Evolutionary conservation across 2,113 vertebrate species (phyloP), one percentile per base, ranked within the genome.

Genomic region (Oncorhynchus clarkii): DNA sequence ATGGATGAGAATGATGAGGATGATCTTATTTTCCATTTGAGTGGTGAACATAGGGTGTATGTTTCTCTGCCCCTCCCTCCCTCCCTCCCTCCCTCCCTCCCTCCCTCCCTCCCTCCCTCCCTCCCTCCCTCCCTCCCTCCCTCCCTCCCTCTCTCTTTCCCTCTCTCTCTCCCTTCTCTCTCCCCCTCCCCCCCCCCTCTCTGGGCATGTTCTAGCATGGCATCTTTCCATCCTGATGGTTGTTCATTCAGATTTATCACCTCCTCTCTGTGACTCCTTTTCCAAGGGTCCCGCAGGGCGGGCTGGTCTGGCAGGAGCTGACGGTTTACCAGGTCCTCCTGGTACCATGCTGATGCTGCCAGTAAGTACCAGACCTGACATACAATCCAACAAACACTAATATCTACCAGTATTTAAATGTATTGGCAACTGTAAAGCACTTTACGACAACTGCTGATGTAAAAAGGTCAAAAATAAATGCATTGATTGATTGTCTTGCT

Each of bases 301-400:
- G 84, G 88, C 97, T 78, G 97, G 98, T 77, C 91, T 99, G 78
- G 97, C 97, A 34, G 98, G 98, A 80, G 96, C 95, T 76, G 98
- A 99, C 82, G 98, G 98, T 64, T 89, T 98, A 78, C 95, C 97
- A 73, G 98, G 98, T 72, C 96, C 97, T 51, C 93, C 97, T 70
- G 98, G 98, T 45, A 99, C 98, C 82, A 93, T 99, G 92, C 85
- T 99, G 85, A 97, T 99, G 97, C 80, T 99, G 85, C 98, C 98
- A 75, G 98, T 99, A 95, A 93, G 94, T 92, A 51, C 65, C 20
- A 54, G 51, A 54, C 51, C 12, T 14, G 12, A 54, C 51, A 27
- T 64, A 71, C 67, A 67, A 49, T 16, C 48, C 59, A 39, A 64
- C 34, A 26, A 39, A 29, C 18, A 12, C 54, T 54, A 18, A 14